Conservation (phyloP, 1,140 invertebrate species). For the Sitophilus oryzae region DNA sequence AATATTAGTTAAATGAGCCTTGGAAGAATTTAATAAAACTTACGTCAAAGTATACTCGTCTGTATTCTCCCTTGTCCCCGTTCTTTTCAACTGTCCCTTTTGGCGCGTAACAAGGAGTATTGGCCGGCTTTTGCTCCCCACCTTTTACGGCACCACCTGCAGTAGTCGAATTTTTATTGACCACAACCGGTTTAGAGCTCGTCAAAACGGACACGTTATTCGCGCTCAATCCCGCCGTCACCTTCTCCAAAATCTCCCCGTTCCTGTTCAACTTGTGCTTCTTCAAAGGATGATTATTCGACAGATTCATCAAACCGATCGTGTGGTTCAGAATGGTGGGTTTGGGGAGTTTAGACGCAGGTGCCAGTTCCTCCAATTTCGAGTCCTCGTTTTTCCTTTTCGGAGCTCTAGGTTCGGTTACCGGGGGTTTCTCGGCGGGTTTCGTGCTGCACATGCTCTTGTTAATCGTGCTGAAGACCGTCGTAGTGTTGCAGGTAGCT, state of each 20-base stretch:
- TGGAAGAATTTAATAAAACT: no score
- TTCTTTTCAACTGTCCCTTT: neutral
- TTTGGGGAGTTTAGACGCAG: constrained; percentile 31
- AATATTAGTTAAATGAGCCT: no score
- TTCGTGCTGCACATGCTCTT: constrained; percentile 33
- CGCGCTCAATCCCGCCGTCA: neutral
- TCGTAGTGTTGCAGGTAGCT: constrained; percentile 27
- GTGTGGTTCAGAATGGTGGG: constrained; percentile 36
- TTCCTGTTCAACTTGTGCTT: constrained; percentile 33
- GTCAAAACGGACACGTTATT: neutral
- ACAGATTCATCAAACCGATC: constrained; percentile 44
- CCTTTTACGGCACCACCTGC: neutral
- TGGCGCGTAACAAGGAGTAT: neutral
- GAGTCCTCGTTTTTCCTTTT: constrained; percentile 28
- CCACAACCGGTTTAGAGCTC: neutral
- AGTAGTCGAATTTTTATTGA: neutral
- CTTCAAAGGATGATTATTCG: constrained; percentile 43
- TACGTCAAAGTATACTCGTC: no score
- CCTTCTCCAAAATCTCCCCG: constrained; percentile 12
- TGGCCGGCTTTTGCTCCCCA: neutral
- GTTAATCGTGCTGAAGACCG: constrained; percentile 35
- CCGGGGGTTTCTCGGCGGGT: constrained; percentile 9
- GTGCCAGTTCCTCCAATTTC: constrained; percentile 18
- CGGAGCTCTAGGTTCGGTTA: neutral
- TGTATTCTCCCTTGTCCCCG: neutral